Percentiles rank a stretch among this genome's conserved stretches.
Evolutionary conservation across 2,888 invertebrate genomes (phyloP).

Genomic region (Sepioteuthis lessoniana): DNA sequence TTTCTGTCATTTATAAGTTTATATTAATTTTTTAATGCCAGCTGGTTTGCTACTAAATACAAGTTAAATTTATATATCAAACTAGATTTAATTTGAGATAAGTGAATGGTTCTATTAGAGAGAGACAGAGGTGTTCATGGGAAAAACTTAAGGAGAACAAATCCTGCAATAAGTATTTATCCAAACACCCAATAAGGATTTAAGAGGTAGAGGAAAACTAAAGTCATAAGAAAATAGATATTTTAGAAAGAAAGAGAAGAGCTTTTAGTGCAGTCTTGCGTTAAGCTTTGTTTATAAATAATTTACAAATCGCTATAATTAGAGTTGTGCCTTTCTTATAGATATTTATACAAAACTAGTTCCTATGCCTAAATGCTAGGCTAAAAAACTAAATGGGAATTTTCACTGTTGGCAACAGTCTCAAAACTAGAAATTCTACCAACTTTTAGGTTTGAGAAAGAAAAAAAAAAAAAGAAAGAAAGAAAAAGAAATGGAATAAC

Average conservation of each 20-base stretch:
- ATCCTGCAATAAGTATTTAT: not conserved
- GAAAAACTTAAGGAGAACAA: not conserved
- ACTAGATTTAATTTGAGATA: not conserved
- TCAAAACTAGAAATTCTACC: conserved; percentile 33
- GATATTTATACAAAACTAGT: not conserved
- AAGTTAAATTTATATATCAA: not conserved
- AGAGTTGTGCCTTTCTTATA: not conserved
- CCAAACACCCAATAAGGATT: not conserved
- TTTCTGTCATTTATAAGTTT: not conserved
- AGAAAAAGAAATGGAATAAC: not conserved
- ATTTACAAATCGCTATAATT: not conserved
- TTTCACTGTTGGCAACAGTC: not conserved
- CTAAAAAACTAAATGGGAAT: not conserved
- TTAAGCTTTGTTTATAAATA: not conserved
- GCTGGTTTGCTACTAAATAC: not conserved
- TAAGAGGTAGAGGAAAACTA: not conserved
- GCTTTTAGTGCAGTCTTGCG: conserved; percentile 33
- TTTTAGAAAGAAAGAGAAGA: not conserved
- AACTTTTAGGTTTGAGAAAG: not conserved
- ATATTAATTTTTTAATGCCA: not conserved
- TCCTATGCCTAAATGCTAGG: not conserved
- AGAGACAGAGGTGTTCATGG: too few relatives aligned
- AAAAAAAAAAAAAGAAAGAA: not conserved
- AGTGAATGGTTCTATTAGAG: too few relatives aligned
- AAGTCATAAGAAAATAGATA: not conserved